A percentile compares a stretch with the other conserved stretches of the same genome.
phyloP scores from a whole-genome alignment of 1,140 invertebrate species.

The Campoletis sonorensis region DNA sequence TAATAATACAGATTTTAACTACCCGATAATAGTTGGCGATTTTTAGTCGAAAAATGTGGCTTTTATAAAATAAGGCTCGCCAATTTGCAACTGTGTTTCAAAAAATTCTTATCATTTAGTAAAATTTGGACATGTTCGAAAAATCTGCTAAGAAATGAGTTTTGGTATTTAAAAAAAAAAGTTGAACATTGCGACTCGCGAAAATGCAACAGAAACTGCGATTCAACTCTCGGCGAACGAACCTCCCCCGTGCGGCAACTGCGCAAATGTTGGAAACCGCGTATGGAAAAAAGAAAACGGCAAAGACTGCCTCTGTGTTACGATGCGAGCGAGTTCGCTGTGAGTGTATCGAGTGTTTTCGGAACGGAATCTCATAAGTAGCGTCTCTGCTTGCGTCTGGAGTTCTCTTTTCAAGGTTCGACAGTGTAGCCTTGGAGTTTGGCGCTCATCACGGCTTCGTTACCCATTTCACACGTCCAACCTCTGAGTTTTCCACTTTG shows the following conservation, averaged over 20 bases:
- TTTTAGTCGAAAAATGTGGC: no score
- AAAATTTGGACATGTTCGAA: not conserved
- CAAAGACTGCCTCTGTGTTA: not conserved
- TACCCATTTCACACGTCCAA: not conserved
- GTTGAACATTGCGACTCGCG: not conserved
- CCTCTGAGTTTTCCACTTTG: not conserved
- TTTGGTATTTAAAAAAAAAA: not conserved
- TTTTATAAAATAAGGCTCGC: no score
- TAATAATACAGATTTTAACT: no score
- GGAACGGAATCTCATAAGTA: conserved; percentile 23
- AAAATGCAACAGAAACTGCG: no score
- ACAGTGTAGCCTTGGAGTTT: not conserved
- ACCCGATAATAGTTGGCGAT: no score
- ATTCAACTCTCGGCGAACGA: not conserved
- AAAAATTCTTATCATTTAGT: no score
- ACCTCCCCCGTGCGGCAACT: not conserved
- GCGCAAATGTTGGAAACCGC: conserved; percentile 1
- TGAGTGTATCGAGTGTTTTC: conserved; percentile 28
- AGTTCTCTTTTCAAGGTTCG: conserved; percentile 16
- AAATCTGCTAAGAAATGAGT: no score
- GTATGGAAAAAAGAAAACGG: conserved; percentile 1
- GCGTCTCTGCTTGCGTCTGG: conserved; percentile 15
- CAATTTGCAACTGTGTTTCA: no score
- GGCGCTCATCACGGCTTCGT: not conserved
- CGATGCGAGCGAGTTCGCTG: conserved; percentile 5